Evolutionary conservation across 2,888 invertebrate genomes (phyloP).

Genomic region (Mimachlamys varia): DNA sequence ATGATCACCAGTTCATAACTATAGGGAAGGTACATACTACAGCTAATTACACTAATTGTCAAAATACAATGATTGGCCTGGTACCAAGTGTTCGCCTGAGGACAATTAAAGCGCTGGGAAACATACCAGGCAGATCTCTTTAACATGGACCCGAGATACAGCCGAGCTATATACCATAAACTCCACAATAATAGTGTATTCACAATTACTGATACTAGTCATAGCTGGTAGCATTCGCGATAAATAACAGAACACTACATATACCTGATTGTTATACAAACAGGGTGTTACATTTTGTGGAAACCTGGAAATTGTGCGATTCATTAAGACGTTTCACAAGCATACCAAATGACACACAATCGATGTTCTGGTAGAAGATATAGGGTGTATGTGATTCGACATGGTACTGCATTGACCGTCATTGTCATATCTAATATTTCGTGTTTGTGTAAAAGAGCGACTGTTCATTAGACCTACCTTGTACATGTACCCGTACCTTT

Average conservation of each 20-base stretch:
- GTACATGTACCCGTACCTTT: too few species aligned
- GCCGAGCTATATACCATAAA: background rate
- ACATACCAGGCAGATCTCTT: background rate
- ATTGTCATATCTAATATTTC: background rate
- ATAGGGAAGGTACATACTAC: background rate
- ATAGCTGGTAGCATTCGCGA: too few species aligned
- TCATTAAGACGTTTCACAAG: background rate
- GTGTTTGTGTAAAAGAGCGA: background rate
- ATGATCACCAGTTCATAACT: too few species aligned
- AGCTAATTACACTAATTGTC: background rate
- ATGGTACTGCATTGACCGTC: background rate
- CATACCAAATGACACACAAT: background rate
- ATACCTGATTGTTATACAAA: too few species aligned
- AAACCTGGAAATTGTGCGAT: background rate
- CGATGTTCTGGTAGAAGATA: background rate
- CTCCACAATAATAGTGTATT: too few species aligned
- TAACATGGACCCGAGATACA: background rate
- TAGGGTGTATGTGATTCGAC: background rate
- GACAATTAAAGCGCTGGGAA: background rate
- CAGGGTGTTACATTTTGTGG: too few species aligned
- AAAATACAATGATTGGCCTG: background rate
- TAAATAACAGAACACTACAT: too few species aligned
- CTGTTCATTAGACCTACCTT: background rate
- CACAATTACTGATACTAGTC: too few species aligned
- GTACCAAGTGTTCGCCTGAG: background rate